phyloP scores from a whole-genome alignment of 2,113 vertebrate species.

The Aphyosemion australe region DNA sequence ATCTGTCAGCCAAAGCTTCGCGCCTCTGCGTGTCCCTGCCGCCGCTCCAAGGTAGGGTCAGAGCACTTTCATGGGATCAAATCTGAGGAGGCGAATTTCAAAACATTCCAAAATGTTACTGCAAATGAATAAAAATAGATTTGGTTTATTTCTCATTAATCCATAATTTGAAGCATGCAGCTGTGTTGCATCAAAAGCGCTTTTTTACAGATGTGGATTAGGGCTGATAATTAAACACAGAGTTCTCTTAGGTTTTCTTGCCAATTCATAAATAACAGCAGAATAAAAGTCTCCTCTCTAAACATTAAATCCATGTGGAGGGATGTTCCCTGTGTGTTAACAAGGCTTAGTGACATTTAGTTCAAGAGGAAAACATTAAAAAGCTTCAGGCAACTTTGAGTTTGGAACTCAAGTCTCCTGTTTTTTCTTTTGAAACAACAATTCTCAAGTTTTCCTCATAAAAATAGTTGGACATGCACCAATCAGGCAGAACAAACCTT shows the following conservation, averaged over 20 bases:
- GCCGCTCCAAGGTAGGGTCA: slow-evolving; percentile 65
- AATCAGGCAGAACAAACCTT: neutral
- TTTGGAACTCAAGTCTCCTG: neutral
- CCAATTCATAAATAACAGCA: slow-evolving; percentile 61
- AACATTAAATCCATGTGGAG: slow-evolving; percentile 29
- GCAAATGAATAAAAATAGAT: too few species aligned
- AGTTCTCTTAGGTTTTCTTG: slow-evolving; percentile 18
- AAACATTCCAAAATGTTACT: too few species aligned
- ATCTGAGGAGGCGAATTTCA: too few species aligned
- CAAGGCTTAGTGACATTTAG: slow-evolving; percentile 14
- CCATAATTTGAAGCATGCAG: slow-evolving; percentile 43
- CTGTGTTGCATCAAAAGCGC: slow-evolving; percentile 22
- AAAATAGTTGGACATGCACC: too few species aligned
- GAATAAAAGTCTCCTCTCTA: slow-evolving; percentile 49
- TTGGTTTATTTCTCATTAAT: too few species aligned
- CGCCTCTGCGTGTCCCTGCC: slow-evolving; percentile 65
- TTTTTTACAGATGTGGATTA: slow-evolving; percentile 56
- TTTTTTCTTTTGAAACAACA: too few species aligned
- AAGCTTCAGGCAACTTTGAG: neutral
- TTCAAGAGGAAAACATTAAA: neutral
- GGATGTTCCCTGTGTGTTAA: slow-evolving; percentile 35
- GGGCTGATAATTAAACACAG: slow-evolving; percentile 63
- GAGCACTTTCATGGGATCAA: too few species aligned
- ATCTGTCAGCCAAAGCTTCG: slow-evolving; percentile 57
- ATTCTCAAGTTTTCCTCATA: too few species aligned